phyloP scores from a whole-genome alignment of 2,888 invertebrate genomes.

The Myopa testacea region DNA sequence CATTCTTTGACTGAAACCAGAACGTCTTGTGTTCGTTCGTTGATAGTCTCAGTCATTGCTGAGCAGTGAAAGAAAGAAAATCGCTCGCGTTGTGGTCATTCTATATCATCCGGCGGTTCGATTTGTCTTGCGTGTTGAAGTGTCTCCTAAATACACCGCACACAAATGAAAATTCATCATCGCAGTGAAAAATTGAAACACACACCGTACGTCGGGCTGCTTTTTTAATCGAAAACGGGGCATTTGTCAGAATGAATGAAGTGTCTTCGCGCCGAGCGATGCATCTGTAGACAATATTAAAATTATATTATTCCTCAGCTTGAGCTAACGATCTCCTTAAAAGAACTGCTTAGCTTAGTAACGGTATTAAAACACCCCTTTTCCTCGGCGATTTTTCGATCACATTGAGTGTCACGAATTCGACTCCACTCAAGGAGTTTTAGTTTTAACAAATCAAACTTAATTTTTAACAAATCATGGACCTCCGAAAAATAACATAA shows the following conservation, averaged over 20 bases:
- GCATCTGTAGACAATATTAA: background rate
- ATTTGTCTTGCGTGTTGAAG: conserved; percentile 9
- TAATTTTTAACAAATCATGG: background rate
- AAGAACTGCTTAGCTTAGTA: background rate
- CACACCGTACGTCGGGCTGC: conserved; percentile 9
- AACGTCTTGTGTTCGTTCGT: conserved; percentile 24
- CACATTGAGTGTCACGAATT: too few species aligned
- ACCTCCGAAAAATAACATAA: background rate
- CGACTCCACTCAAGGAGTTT: background rate
- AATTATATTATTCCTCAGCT: conserved; percentile 8
- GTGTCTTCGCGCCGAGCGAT: background rate
- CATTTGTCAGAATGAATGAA: conserved; percentile 14
- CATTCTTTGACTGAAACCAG: conserved; percentile 6
- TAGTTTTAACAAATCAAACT: background rate
- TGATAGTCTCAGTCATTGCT: conserved; percentile 47
- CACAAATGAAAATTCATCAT: conserved; percentile 7
- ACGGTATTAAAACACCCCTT: conserved; percentile 8
- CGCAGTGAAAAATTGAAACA: conserved; percentile 14
- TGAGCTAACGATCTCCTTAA: conserved; percentile 1
- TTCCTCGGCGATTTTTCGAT: background rate
- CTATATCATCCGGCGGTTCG: background rate
- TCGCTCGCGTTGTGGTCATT: conserved; percentile 41
- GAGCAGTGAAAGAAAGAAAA: conserved; percentile 50
- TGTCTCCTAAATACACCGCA: background rate
- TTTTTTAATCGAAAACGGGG: background rate